These are phyloP conservation scores for Drosophila diplacantha DNA, from an alignment of 2,888 invertebrate species.

Conservation along the genomic window DNA sequence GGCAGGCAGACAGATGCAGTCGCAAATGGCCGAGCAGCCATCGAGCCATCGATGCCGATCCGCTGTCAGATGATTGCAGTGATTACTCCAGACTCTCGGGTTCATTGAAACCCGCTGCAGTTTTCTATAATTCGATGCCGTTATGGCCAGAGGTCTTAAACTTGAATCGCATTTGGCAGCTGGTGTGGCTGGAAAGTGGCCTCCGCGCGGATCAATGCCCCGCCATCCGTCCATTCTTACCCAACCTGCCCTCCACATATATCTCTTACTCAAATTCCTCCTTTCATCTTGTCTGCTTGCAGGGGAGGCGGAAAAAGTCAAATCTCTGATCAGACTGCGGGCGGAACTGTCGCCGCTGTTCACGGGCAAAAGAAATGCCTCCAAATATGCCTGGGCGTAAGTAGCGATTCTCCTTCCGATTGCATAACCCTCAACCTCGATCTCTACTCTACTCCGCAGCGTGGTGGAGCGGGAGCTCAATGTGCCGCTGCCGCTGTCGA, in stretches of 20 bases:
- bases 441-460: slow-evolving; percentile 47
- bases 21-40: slow-evolving; percentile 35
- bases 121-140: slow-evolving; percentile 47
- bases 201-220: slow-evolving; percentile 51
- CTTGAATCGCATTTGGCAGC: slow-evolving; percentile 59
- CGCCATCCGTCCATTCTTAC: slow-evolving; percentile 16
- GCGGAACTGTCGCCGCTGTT: slow-evolving; percentile 78
- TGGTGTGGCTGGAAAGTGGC: slow-evolving; percentile 61
- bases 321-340: slow-evolving; percentile 78
- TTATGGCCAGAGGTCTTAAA: slow-evolving; percentile 61
- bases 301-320: slow-evolving; percentile 79
- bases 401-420: slow-evolving; percentile 55
- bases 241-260: neutral
- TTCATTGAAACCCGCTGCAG: slow-evolving; percentile 65
- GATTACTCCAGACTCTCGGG: slow-evolving; percentile 47
- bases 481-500: slow-evolving; percentile 78
- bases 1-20: slow-evolving; percentile 12
- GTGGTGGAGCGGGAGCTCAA: slow-evolving; percentile 78
- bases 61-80: slow-evolving; percentile 50
- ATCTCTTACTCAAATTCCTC: slow-evolving; percentile 3
- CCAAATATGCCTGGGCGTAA: slow-evolving; percentile 79
- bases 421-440: slow-evolving; percentile 15
- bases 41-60: slow-evolving; percentile 47
- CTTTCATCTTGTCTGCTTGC: slow-evolving; percentile 39
- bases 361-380: slow-evolving; percentile 78